A percentile compares a stretch with the other conserved stretches of the same genome.
Conservation (phyloP, 2,797 vertebrate species). For the Cephalopachus bancanus region DNA sequence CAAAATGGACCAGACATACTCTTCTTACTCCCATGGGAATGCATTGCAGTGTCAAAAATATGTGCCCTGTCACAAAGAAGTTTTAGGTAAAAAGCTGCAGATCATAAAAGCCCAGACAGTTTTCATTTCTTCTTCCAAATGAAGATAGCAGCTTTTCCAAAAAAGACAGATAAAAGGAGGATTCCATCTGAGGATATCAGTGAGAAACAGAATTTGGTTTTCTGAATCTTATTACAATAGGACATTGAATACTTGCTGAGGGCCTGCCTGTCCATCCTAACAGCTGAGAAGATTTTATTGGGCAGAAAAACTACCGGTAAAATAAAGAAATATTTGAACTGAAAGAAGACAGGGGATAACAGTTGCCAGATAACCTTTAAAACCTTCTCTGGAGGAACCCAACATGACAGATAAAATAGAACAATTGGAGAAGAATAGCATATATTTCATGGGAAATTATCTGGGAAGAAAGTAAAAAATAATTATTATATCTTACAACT, state of each 20-base stretch:
- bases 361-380: neutral
- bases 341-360: neutral
- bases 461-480: neutral
- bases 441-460: neutral
- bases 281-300: neutral
- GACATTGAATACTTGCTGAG: neutral
- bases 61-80: neutral
- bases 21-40: conserved; percentile 12
- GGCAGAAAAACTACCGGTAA: neutral
- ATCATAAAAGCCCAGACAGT: neutral
- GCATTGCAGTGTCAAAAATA: conserved; percentile 31
- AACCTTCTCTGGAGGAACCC: neutral
- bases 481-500: neutral
- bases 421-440: neutral
- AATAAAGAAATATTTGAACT: conserved; percentile 5
- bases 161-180: neutral
- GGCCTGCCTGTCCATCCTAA: neutral
- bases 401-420: neutral
- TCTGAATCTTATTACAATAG: neutral
- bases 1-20: neutral
- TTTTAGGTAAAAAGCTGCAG: conserved; percentile 12
- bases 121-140: conserved; percentile 52
- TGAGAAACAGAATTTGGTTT: conserved; percentile 31
- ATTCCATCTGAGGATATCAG: neutral
- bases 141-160: neutral